Evolutionary conservation across 2,113 vertebrate species (phyloP).

Genomic region (Reinhardtius hippoglossoides): DNA sequence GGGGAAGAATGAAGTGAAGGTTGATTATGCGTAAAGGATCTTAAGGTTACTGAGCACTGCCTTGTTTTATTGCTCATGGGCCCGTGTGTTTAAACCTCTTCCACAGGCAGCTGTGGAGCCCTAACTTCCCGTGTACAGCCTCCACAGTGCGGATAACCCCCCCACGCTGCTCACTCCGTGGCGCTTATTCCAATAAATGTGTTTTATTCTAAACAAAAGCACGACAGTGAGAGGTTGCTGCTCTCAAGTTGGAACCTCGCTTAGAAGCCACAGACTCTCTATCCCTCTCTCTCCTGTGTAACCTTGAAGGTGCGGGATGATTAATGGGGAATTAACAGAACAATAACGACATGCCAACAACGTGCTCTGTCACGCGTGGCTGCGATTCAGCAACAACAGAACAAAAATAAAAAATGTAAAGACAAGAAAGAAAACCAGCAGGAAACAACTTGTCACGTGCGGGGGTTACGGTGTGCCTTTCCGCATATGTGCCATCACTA

Average conservation of each 20-base stretch:
- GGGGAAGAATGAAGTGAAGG: neutral
- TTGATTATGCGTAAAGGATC: conserved; percentile 29
- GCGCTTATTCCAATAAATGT: neutral
- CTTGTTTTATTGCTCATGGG: conserved; percentile 39
- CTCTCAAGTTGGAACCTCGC: conserved; percentile 54
- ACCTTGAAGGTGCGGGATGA: conserved; percentile 65
- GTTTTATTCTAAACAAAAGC: no score
- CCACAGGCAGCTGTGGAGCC: conserved; percentile 22
- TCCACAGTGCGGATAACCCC: neutral
- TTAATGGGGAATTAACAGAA: conserved; percentile 45
- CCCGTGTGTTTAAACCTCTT: conserved; percentile 26
- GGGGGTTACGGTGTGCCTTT: neutral
- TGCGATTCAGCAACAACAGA: neutral
- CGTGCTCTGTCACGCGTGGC: conserved; percentile 43
- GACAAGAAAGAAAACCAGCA: neutral
- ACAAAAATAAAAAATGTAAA: neutral
- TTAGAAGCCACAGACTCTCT: neutral
- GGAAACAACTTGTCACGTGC: conserved; percentile 42
- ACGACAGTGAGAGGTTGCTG: neutral
- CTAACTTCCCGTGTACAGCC: conserved; percentile 34
- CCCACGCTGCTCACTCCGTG: neutral
- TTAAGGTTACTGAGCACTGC: conserved; percentile 6
- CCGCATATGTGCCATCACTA: neutral
- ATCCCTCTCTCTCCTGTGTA: conserved; percentile 6
- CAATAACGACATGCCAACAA: conserved; percentile 36